Evolutionary conservation across 2,113 vertebrate species (phyloP).

Genomic region (Toxotes jaculatrix): DNA sequence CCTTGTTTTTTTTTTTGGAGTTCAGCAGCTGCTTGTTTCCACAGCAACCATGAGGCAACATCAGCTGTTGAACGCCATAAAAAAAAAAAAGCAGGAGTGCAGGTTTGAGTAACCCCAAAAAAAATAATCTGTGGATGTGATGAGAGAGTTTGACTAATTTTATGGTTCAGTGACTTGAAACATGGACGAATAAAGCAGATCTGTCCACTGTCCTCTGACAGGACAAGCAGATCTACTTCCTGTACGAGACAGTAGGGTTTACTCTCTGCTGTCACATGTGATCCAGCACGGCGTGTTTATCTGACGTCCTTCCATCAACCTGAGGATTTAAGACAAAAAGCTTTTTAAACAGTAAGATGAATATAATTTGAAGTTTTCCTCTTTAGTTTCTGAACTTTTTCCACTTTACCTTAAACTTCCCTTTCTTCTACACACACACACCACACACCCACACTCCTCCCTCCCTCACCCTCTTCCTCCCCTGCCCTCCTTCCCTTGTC

Average conservation of each 20-base stretch:
- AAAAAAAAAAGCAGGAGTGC: no score
- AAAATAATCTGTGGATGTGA: neutral
- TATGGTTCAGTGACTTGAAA: no score
- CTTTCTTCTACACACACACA: conserved; percentile 24
- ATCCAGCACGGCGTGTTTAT: neutral
- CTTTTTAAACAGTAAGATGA: neutral
- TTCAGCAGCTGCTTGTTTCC: no score
- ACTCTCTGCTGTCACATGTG: neutral
- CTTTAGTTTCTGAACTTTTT: conserved; percentile 11
- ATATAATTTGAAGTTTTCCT: neutral
- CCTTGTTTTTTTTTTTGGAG: no score
- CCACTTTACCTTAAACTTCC: conserved; percentile 4
- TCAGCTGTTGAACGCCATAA: no score
- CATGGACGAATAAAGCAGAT: neutral
- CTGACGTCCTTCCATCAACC: no score
- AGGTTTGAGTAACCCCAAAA: no score
- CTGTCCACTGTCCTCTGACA: no score
- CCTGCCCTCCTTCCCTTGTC: conserved; percentile 64
- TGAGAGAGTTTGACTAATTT: neutral
- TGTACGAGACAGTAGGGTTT: neutral
- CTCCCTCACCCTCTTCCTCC: conserved; percentile 33
- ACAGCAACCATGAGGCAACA: no score
- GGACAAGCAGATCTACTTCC: neutral
- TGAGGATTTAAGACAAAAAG: no score
- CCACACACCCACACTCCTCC: neutral